Evolutionary conservation across 2,797 vertebrate genomes (phyloP).

Genomic region (Scarus forsteni): DNA sequence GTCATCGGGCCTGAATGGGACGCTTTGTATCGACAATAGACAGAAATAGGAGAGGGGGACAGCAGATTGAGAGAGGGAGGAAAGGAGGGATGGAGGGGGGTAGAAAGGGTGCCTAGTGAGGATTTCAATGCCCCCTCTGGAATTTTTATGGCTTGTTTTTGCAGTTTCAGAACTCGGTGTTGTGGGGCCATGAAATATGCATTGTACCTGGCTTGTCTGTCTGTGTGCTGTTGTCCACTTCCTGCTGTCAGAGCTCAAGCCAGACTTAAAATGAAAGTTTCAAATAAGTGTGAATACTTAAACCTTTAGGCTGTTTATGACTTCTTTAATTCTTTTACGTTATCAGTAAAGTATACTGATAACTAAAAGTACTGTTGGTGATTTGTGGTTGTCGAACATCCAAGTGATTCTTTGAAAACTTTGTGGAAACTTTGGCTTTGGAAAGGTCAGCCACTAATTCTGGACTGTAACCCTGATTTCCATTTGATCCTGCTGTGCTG

Average conservation of each 20-base stretch:
- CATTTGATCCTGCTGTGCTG: background rate
- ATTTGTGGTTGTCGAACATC: background rate
- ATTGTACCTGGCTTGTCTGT: conserved; percentile 38
- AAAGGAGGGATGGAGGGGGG: conserved; percentile 25
- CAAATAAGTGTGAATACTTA: background rate
- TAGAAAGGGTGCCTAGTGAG: conserved; percentile 54
- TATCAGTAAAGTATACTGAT: background rate
- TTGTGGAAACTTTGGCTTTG: background rate
- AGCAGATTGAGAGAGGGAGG: conserved; percentile 39
- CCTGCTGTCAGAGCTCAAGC: background rate
- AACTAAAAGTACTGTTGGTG: background rate
- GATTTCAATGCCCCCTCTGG: conserved; percentile 82
- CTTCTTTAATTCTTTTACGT: background rate
- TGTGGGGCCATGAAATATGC: conserved; percentile 57
- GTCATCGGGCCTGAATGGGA: conserved; percentile 88
- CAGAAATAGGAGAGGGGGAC: conserved; percentile 71
- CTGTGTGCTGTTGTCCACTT: conserved; percentile 4
- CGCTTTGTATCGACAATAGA: conserved; percentile 87
- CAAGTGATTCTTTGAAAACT: too few relatives aligned
- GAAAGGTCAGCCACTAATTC: conserved; percentile 21
- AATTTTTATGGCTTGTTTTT: conserved; percentile 88
- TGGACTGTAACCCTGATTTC: background rate
- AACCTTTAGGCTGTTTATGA: background rate
- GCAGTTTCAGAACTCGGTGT: conserved; percentile 72
- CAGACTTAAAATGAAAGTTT: background rate